Conservation (phyloP, 2,888 invertebrate species). For the Dione juno region DNA sequence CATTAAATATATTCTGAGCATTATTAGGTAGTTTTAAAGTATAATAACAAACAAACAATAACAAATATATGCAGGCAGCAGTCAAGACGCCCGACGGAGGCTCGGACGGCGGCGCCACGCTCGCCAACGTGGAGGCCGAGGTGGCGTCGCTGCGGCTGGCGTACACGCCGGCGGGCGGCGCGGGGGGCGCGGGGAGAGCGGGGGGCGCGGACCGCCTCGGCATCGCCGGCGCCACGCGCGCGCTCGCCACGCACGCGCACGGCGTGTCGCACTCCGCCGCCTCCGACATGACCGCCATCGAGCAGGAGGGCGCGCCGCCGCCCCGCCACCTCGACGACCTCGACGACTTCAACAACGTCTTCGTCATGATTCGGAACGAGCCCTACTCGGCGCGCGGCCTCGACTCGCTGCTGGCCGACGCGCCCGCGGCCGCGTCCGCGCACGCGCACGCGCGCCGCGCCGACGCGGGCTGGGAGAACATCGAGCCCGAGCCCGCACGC, state of each 20-base stretch:
- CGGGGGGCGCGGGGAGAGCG: conserved; percentile 85
- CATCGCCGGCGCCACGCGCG: conserved; percentile 88
- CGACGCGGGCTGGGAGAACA: conserved; percentile 59
- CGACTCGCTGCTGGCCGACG: conserved; percentile 43
- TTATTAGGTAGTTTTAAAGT: no score
- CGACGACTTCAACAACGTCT: conserved; percentile 79
- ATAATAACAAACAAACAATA: no score
- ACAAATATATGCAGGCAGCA: conserved; percentile 44
- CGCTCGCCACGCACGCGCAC: conserved; percentile 27
- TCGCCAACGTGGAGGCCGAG: conserved; percentile 85
- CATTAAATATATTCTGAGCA: no score
- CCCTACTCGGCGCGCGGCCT: conserved; percentile 58
- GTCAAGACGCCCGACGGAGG: conserved; percentile 46
- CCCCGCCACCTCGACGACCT: conserved; percentile 63
- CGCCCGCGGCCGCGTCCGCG: not conserved
- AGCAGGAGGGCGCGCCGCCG: conserved; percentile 87
- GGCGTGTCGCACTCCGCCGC: conserved; percentile 88
- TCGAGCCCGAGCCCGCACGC: conserved; percentile 67
- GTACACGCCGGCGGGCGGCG: conserved; percentile 87
- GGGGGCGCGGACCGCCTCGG: conserved; percentile 90
- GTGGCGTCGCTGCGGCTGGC: conserved; percentile 88
- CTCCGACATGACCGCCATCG: conserved; percentile 95
- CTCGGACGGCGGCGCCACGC: conserved; percentile 59
- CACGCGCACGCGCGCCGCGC: conserved; percentile 30
- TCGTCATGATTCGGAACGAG: conserved; percentile 85